Base-by-base conservation (phyloP, 2,113 vertebrate genomes). In the Marmota flaviventris region DNA sequence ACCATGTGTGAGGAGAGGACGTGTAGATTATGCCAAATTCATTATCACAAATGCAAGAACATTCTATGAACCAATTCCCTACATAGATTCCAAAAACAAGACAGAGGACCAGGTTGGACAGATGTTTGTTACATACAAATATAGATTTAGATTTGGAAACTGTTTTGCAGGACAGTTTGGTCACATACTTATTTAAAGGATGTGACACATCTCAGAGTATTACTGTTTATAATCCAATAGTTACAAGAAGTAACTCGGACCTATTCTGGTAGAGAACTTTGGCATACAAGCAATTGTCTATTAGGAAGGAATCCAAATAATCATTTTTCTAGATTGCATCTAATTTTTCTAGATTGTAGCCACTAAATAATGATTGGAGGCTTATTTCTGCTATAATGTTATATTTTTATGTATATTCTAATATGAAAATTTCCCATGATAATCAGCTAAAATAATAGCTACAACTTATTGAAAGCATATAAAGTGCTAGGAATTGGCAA, bases 31-130 rank as follows among this genome's bases (percentile, higher is more conserved):
- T 85, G 96, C 97, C 86, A 98, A 97, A 93, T 98, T 98, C 94
- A 98, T 99, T 92, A 92, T 93, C 86, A 98, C 95, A 72, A 98
- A 96, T 61, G 69, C 96, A 73, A 98, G 97, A 84, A 98, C 98
- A 93, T 95, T 97, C 48, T 98, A 98, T 18, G 96, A 99, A 51
- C 98, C 98, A 58, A 81, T 98, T 53, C 37, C 85, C 63, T 97
- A 69, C 39, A 97, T 98, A 83, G 98, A 98, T 85, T 97, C 96
- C 24, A 95, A 97, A 79, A 95, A 27, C 39, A 93, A 91, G 29
- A 79, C 94, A 87, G 70, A 86, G 69, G 94, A 98, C 0, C 95
- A 98, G 98, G 98, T 98, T 95, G 61, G 96, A 69, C 11, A 63
- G 73, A 96, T 93, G 61, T 93, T 97, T 72, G 34, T 93, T 97